These are phyloP conservation scores for Falco peregrinus DNA, from an alignment of 2,797 vertebrate genomes.

Conservation along the genomic window DNA sequence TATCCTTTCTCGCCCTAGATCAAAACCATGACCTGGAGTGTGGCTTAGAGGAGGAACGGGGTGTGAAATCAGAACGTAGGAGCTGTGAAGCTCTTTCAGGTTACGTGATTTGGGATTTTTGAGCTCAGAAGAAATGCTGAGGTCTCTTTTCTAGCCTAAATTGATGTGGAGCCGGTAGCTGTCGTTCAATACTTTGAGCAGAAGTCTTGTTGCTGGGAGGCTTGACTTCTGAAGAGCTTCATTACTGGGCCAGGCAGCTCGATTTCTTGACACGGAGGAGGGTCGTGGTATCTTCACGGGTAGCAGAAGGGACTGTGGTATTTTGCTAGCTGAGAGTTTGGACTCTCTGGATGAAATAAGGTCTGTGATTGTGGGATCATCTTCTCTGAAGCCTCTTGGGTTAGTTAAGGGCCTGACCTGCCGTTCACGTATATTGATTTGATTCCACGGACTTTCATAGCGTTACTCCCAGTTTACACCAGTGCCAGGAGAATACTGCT, in stretches of 20 bases:
- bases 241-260: not conserved
- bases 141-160: not conserved
- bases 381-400: not conserved
- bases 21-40: fast-evolving
- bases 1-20: not conserved
- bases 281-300: fast-evolving
- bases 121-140: not conserved
- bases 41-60: not conserved
- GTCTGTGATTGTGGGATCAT: not conserved
- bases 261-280: not conserved
- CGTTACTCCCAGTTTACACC: not conserved
- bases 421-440: not conserved
- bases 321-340: not conserved
- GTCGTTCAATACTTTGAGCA: not conserved
- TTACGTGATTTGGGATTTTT: not conserved
- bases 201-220: not conserved
- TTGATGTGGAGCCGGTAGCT: not conserved
- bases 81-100: not conserved
- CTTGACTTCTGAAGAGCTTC: not conserved
- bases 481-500: not conserved
- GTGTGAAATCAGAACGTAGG: not conserved
- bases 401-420: not conserved
- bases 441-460: not conserved
- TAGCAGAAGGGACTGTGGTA: not conserved
- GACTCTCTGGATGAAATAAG: not conserved